phyloP scores from a whole-genome alignment of 2,888 invertebrate genomes.

The Tachina lurida region DNA sequence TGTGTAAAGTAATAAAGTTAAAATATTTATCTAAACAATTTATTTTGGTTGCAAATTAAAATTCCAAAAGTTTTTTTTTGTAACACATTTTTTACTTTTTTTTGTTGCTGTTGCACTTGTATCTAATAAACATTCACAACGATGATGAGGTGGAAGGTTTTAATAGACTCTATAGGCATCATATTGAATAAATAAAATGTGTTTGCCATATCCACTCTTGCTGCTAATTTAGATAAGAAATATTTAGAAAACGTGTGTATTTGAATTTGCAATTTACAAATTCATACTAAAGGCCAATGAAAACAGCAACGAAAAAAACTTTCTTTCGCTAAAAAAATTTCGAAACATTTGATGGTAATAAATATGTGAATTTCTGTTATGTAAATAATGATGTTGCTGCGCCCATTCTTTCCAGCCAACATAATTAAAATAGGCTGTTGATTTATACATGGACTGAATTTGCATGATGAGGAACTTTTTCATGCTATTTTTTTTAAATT shows the following conservation, averaged over 20 bases:
- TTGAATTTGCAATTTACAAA: slow-evolving; percentile 34
- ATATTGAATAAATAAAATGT: not conserved
- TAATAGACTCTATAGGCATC: slow-evolving; percentile 21
- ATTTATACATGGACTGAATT: too few relatives aligned
- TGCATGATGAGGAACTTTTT: too few relatives aligned
- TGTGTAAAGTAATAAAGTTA: slow-evolving; percentile 52
- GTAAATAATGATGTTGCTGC: not conserved
- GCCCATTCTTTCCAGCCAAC: too few relatives aligned
- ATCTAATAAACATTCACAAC: slow-evolving; percentile 27
- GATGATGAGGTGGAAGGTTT: slow-evolving; percentile 33
- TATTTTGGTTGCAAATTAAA: slow-evolving; percentile 66
- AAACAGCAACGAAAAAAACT: slow-evolving; percentile 2
- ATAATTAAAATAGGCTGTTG: too few relatives aligned
- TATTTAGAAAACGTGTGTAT: slow-evolving; percentile 39
- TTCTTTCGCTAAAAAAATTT: slow-evolving; percentile 23
- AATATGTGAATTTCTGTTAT: not conserved
- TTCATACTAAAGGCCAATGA: slow-evolving; percentile 14
- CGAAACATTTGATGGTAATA: not conserved
- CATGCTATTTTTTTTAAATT: too few relatives aligned
- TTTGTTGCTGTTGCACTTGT: slow-evolving; percentile 1
- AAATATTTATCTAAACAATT: slow-evolving; percentile 65
- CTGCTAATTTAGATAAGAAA: slow-evolving; percentile 44
- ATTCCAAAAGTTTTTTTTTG: slow-evolving; percentile 54
- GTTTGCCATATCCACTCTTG: slow-evolving; percentile 31
- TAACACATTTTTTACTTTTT: slow-evolving; percentile 24